Conservation (phyloP, 2,888 invertebrate species). For the Mesochorus sp. region DNA sequence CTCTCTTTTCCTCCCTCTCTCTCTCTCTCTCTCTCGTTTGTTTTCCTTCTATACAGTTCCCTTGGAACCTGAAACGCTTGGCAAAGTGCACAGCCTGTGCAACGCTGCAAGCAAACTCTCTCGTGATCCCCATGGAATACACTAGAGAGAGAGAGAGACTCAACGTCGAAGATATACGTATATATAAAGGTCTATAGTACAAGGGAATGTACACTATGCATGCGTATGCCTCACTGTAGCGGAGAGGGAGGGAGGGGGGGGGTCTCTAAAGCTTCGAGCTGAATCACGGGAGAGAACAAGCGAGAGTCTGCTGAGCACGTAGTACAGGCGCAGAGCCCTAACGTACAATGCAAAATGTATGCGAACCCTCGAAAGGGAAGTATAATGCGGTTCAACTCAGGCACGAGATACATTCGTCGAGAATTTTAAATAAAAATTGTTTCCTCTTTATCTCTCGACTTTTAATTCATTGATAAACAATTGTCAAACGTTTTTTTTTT, state of each 20-base stretch:
- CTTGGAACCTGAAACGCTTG: slow-evolving; percentile 49
- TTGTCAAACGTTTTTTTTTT: too few relatives aligned
- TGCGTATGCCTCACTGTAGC: background rate
- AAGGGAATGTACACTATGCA: slow-evolving; percentile 26
- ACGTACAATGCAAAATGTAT: background rate
- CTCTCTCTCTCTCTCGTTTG: background rate
- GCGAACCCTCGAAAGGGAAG: background rate
- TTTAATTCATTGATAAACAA: too few relatives aligned
- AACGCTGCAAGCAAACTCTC: slow-evolving; percentile 20
- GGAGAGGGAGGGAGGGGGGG: too few relatives aligned
- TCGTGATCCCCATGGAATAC: slow-evolving; percentile 35
- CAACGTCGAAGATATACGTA: slow-evolving; percentile 2
- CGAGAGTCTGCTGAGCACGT: background rate
- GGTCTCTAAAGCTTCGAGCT: slow-evolving; percentile 7
- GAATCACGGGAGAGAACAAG: slow-evolving; percentile 5
- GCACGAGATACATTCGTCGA: background rate
- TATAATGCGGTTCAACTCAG: background rate
- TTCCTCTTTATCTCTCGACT: background rate
- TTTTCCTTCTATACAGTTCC: slow-evolving; percentile 9
- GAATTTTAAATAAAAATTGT: background rate
- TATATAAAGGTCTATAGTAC: background rate
- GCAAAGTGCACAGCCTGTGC: slow-evolving; percentile 41
- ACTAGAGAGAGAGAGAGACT: slow-evolving; percentile 8
- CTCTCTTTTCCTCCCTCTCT: background rate
- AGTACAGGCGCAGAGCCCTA: background rate